These are phyloP conservation scores for Hemiscyllium ocellatum DNA, from an alignment of 2,113 vertebrate genomes.

Conservation along the genomic window DNA sequence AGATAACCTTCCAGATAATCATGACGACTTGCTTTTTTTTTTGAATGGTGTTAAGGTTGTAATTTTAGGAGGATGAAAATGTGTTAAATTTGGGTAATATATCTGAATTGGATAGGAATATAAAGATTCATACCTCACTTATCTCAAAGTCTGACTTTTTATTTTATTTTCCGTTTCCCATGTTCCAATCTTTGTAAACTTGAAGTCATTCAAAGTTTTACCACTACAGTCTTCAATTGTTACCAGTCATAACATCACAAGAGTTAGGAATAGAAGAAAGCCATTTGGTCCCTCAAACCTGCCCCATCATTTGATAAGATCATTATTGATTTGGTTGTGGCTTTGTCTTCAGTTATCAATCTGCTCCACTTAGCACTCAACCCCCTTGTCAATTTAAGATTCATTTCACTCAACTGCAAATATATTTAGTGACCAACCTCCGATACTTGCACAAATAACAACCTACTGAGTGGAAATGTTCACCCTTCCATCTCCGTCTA, in stretches of 20 bases:
- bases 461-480: too few relatives aligned
- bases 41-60: neutral
- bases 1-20: slow-evolving; percentile 40
- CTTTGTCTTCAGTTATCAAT: too few relatives aligned
- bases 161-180: neutral
- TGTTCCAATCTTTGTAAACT: neutral
- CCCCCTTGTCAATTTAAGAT: too few relatives aligned
- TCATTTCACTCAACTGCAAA: too few relatives aligned
- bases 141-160: neutral
- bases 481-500: too few relatives aligned
- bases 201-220: neutral
- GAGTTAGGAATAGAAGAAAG: too few relatives aligned
- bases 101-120: neutral
- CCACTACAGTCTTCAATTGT: neutral
- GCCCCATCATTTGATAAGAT: too few relatives aligned
- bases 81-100: neutral
- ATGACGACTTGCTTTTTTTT: neutral
- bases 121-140: neutral
- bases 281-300: too few relatives aligned
- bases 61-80: neutral
- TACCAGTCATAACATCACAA: neutral
- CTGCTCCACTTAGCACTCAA: too few relatives aligned
- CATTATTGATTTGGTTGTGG: too few relatives aligned
- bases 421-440: too few relatives aligned
- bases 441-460: too few relatives aligned